Conservation (phyloP, 2,113 vertebrate species). For the Hyaena hyaena region DNA sequence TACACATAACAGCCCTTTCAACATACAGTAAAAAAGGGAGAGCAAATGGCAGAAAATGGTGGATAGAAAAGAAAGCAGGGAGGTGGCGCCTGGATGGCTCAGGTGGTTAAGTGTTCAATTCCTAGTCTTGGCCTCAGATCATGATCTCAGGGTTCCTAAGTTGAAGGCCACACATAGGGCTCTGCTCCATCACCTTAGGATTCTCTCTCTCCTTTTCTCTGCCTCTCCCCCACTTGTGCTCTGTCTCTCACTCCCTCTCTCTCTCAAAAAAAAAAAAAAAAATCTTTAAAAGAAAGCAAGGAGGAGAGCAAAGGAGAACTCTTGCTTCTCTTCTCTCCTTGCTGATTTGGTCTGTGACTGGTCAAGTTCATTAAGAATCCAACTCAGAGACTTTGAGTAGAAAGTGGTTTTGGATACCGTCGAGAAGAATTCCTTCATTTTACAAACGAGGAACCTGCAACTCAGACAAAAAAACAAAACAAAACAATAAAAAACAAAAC, state of each 20-base stretch:
- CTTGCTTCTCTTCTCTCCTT: neutral
- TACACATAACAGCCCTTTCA: neutral
- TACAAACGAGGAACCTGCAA: conserved; percentile 5
- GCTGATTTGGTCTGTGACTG: neutral
- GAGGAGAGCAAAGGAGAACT: neutral
- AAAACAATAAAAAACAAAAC: neutral
- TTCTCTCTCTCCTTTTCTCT: too few relatives aligned
- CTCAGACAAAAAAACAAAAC: neutral
- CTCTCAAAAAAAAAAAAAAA: too few relatives aligned
- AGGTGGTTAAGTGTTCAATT: too few relatives aligned
- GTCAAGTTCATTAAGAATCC: neutral
- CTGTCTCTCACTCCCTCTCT: too few relatives aligned
- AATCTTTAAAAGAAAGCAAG: too few relatives aligned
- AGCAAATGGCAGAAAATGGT: neutral
- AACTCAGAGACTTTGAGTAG: neutral
- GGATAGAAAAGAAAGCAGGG: neutral
- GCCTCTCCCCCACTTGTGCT: too few relatives aligned
- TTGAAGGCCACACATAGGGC: too few relatives aligned
- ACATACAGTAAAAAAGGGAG: neutral
- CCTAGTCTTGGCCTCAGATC: too few relatives aligned
- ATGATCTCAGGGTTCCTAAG: too few relatives aligned
- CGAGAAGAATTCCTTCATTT: neutral
- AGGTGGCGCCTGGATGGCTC: too few relatives aligned
- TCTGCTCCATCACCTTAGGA: too few relatives aligned
- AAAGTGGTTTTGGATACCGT: neutral